Conservation (phyloP, 2,888 invertebrate genomes). For the Melieria crassipennis region DNA sequence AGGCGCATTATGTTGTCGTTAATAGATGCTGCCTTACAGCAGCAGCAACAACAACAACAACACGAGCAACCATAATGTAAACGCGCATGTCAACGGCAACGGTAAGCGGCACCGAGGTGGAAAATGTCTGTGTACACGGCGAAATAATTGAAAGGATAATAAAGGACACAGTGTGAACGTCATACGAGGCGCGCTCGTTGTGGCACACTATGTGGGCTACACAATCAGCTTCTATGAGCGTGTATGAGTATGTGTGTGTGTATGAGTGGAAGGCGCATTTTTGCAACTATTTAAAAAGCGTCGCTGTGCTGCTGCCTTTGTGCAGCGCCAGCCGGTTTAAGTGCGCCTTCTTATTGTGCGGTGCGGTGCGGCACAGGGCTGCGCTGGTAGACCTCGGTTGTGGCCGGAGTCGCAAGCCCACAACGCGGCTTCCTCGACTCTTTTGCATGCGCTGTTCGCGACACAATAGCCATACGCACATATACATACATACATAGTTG, state of each 20-base stretch:
- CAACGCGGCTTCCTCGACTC: conserved; percentile 44
- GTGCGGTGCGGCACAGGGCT: conserved; percentile 50
- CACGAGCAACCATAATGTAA: conserved; percentile 20
- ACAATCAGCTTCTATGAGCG: neutral
- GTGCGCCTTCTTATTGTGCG: too few species aligned
- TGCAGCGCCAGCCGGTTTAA: too few species aligned
- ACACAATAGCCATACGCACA: conserved; percentile 3
- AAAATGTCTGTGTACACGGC: conserved; percentile 56
- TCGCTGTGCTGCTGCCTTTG: too few species aligned
- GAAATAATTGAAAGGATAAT: conserved; percentile 61
- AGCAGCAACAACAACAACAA: neutral
- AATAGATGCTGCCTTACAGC: neutral
- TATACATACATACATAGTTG: neutral
- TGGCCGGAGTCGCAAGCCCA: conserved; percentile 56
- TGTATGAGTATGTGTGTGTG: neutral
- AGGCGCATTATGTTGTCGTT: conserved; percentile 30
- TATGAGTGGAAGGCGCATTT: neutral
- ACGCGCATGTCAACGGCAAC: neutral
- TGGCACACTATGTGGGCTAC: neutral
- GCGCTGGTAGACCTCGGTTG: conserved; percentile 59
- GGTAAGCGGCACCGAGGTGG: conserved; percentile 50
- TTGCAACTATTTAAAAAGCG: neutral
- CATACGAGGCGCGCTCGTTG: conserved; percentile 43
- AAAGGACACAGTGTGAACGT: conserved; percentile 47
- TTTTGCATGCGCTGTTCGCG: conserved; percentile 30